These are phyloP conservation scores for Calliphora vicina DNA, from an alignment of 1,140 invertebrate species.

Conservation along the genomic window DNA sequence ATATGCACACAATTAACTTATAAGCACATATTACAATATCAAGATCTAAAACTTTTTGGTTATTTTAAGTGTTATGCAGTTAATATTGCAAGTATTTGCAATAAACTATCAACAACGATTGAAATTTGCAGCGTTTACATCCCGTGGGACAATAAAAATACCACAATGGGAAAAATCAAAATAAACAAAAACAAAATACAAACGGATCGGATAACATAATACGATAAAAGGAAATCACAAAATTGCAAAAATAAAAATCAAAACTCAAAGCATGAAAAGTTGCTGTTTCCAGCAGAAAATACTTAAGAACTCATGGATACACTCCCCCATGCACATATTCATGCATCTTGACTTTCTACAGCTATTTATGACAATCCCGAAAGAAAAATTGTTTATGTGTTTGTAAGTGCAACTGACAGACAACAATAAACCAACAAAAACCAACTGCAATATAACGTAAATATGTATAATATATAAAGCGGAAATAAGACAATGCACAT, in stretches of 20 bases:
- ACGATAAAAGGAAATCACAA: not conserved
- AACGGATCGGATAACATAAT: no score
- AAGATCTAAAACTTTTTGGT: no score
- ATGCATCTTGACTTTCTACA: not conserved
- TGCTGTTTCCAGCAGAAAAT: not conserved
- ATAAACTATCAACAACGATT: no score
- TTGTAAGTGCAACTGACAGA: not conserved
- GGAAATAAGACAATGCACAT: slow-evolving; percentile 20
- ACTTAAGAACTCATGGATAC: not conserved
- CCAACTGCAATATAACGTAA: not conserved
- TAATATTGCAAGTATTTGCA: no score
- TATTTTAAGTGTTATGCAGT: no score
- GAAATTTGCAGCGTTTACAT: no score
- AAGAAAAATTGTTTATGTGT: not conserved
- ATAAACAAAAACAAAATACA: no score
- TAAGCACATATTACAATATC: no score
- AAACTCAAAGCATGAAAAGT: not conserved
- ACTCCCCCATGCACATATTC: not conserved
- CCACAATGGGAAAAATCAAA: no score
- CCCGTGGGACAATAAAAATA: no score
- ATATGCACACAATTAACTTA: no score
- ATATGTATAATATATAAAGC: not conserved
- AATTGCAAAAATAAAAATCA: not conserved
- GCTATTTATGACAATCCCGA: not conserved
- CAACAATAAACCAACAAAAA: not conserved